Base-by-base conservation (phyloP, 2,113 vertebrate species). In the Boulengerochromis microlepis region DNA sequence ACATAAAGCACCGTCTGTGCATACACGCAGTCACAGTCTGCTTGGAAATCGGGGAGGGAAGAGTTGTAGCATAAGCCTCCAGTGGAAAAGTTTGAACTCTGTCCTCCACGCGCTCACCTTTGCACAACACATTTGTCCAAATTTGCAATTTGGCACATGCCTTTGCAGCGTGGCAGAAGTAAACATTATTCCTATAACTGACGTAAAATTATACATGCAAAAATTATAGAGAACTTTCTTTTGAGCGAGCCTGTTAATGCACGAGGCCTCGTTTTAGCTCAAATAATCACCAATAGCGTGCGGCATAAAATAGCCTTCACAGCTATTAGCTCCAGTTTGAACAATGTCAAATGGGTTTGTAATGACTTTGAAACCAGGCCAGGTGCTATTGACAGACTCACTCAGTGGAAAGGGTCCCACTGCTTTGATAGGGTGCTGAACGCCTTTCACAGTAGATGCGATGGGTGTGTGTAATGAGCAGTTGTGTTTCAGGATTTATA, bases 321-420 rank as follows among this genome's bases (percentile, higher is more conserved):
- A 47, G 80, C 83, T 92, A 90, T 93, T 93, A 83, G 91, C 88
- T 86, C 35, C 80, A 81, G 76, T 91, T 90, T 92, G 87, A 93
- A 94, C 88, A 92, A 92, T 90, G 91, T 93, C 81, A 94, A 90
- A 94, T 94, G 76, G 88, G 84, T 89, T 84, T 89, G 90, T 91
- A 90, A 93, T 91, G 87, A 90, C 90, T 90, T 90, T 90, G 84
- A 93, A 92, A 90, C 87, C 81, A 86, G 86, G 86, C 87, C 87
- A 94, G 86, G 89, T 93, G 82, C 83, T 91, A 85, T 92, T 89
- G 88, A 93, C 88, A 87, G 86, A 85, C 89, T 87, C 66, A 90
- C 80, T 89, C 74, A 56, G 83, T 78, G 81, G 71, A 90, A 92
- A 86, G 52, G 80, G 84, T 94, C 89, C 87, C 78, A 33, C 16